Evolutionary conservation across 2,888 invertebrate genomes (phyloP), one percentile per base, ranked within the genome.

Genomic region (Fissipunctia ypsillon): DNA sequence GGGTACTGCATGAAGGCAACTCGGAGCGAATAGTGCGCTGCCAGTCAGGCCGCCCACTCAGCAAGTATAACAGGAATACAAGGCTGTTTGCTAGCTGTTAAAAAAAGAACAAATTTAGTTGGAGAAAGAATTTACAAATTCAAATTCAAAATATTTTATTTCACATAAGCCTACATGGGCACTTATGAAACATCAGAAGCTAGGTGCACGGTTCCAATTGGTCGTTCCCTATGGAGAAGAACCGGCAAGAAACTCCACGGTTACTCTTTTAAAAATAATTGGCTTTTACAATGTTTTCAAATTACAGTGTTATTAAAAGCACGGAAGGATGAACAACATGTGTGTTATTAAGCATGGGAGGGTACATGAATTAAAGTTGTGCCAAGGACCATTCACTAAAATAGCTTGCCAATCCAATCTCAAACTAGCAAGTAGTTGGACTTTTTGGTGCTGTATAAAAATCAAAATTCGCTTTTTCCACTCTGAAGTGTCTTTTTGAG

Each of bases 21-120:
- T 98, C 98, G 1, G 97, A 95, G 25, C 97, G 96, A 63, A 99
- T 97, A 82, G 96, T 96, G 31, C 97, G 93, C 89, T 98, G 98
- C 82, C 97, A 97, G 75, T 97, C 95, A 0, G 97, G 97, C 84
- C 98, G 96, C 48, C 97, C 96, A 16, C 98, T 98, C 72, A 98
- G 96, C 83, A 98, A 95, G 90, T 98, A 97, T 69, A 99, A 94
- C 25, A 98, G 95, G 89, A 99, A 98, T 7, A 98, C 97, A 69
- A 98, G 92, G 45, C 98, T 98, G 92, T 98, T 98, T 38, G 98
- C 98, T 78, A 98, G 93, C 98, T 98, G 96, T 61, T 71, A 85
- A 81, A 56, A 84, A 28, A n/a, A 31, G 0, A 7, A 5, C 6
- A 7, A 38, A 41, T 67, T 12, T 35, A 38, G n/a, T n/a, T 48